Conservation (phyloP, 2,797 vertebrate species). For the Acrocephalus scirpaceus region DNA sequence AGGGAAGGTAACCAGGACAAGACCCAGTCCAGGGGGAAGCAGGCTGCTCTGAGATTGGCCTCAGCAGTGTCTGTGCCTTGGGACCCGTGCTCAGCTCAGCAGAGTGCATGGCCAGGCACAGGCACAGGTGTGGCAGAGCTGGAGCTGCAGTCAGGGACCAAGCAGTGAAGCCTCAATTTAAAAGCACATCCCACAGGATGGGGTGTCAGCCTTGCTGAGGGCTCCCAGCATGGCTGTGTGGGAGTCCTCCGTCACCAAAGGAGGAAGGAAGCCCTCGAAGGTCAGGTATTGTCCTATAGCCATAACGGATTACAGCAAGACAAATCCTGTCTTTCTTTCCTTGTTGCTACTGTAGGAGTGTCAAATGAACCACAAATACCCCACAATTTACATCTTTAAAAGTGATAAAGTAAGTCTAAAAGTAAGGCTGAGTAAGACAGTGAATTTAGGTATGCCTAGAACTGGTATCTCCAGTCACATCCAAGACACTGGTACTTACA, state of each 20-base stretch:
- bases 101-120: not conserved
- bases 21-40: not conserved
- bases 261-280: not conserved
- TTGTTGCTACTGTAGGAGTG: not conserved
- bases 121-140: not conserved
- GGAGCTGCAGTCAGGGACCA: not conserved
- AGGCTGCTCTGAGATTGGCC: not conserved
- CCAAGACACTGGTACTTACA: not conserved
- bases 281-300: not conserved
- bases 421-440: not conserved
- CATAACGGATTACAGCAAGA: not conserved
- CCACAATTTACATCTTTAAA: not conserved
- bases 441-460: not conserved
- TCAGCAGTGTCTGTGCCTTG: rapidly evolving
- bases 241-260: not conserved
- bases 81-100: not conserved
- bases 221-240: not conserved
- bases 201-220: not conserved
- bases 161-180: not conserved
- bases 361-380: not conserved
- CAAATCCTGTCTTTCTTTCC: not conserved
- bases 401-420: not conserved
- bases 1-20: not conserved
- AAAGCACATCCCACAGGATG: not conserved
- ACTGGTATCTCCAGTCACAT: not conserved